A percentile compares a stretch with the other conserved stretches of the same genome.
These are phyloP conservation scores for Oenanthe melanoleuca DNA, from an alignment of 2,113 vertebrate genomes.

Conservation along the genomic window DNA sequence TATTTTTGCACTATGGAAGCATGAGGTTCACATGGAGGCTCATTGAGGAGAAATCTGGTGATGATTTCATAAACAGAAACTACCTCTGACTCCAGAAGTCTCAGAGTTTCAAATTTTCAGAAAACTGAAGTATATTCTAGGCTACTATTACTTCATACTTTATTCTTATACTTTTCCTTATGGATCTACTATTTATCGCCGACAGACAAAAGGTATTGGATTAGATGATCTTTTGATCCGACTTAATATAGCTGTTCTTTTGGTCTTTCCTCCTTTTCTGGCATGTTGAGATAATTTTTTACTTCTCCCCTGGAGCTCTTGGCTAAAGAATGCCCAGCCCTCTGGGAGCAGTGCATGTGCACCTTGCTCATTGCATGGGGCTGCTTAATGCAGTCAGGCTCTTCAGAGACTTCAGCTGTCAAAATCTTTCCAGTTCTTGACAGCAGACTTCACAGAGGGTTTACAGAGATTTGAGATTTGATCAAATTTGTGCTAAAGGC, in stretches of 20 bases:
- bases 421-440: constrained; percentile 27
- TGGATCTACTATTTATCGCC: fast-evolving
- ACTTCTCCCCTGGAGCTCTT: background rate
- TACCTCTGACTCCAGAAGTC: background rate
- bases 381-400: constrained; percentile 22
- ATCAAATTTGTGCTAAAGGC: constrained; percentile 42
- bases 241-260: background rate
- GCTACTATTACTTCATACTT: background rate
- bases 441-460: constrained; percentile 1
- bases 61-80: background rate
- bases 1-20: background rate
- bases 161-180: background rate
- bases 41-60: background rate
- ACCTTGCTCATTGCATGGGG: background rate
- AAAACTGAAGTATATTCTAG: background rate
- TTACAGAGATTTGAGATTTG: constrained; percentile 22
- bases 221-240: background rate
- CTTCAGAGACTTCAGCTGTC: constrained; percentile 48
- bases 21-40: background rate
- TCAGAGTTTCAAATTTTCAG: background rate
- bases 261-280: background rate
- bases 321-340: background rate
- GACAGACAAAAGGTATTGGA: background rate
- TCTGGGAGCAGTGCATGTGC: background rate
- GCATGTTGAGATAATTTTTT: background rate